phyloP scores from a whole-genome alignment of 2,888 invertebrate species.

The Cenopis cana region DNA sequence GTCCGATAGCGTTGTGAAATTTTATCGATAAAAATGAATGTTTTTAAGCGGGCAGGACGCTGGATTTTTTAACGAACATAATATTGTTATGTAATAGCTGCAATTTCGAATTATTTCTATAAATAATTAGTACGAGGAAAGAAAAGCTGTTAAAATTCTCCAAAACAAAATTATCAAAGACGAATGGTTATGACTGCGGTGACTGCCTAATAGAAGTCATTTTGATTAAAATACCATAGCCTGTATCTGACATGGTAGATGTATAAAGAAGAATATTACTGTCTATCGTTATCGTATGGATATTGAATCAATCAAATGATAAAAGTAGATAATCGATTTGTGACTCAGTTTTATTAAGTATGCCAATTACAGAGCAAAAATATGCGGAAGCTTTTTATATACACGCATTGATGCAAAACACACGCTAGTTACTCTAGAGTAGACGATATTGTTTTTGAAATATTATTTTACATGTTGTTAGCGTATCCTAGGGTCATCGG shows the following conservation, averaged over 20 bases:
- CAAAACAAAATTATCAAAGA: neutral
- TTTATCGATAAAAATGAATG: slow-evolving; percentile 21
- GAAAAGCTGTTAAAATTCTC: neutral
- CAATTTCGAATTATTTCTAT: neutral
- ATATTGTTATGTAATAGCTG: neutral
- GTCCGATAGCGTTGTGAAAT: slow-evolving; percentile 5
- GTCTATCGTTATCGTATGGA: slow-evolving; percentile 7
- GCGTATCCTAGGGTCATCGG: neutral
- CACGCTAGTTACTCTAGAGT: neutral
- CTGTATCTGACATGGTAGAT: neutral
- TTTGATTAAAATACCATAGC: neutral
- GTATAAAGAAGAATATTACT: neutral
- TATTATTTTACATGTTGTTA: neutral
- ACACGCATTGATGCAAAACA: neutral
- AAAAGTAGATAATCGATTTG: slow-evolving; percentile 24
- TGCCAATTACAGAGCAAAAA: neutral
- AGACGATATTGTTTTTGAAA: neutral
- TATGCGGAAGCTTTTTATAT: slow-evolving; percentile 6
- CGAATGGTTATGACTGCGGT: neutral
- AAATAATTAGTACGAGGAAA: neutral
- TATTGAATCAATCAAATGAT: slow-evolving; percentile 18
- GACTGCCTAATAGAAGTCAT: neutral
- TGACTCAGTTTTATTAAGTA: slow-evolving; percentile 25
- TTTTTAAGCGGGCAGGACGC: neutral
- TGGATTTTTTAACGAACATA: neutral